Conservation (phyloP, 2,888 invertebrate genomes). For the Busseola fusca region DNA sequence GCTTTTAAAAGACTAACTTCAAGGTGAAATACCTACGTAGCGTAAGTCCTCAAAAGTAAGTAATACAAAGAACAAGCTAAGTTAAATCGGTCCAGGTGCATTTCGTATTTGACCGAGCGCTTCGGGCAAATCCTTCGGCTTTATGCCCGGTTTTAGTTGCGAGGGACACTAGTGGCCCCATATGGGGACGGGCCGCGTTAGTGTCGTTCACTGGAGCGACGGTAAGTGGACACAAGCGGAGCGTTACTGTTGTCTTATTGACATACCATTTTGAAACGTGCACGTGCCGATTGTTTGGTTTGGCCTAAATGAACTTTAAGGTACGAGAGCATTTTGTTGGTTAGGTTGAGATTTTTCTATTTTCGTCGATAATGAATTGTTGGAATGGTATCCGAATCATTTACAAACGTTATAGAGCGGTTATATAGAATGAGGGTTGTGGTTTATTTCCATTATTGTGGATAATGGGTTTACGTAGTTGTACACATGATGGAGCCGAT, state of each 20-base stretch:
- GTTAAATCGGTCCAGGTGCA: slow-evolving; percentile 58
- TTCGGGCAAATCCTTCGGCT: slow-evolving; percentile 60
- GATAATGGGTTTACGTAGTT: background rate
- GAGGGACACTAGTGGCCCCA: slow-evolving; percentile 48
- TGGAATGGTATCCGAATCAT: background rate
- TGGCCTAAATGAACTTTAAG: slow-evolving; percentile 44
- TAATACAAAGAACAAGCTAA: slow-evolving; percentile 55
- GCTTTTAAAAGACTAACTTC: background rate
- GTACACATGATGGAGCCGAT: background rate
- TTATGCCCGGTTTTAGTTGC: slow-evolving; percentile 59
- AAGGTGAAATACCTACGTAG: slow-evolving; percentile 1
- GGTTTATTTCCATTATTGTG: background rate
- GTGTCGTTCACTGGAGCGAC: slow-evolving; percentile 57
- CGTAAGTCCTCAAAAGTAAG: slow-evolving; percentile 49
- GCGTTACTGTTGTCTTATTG: slow-evolving; percentile 60
- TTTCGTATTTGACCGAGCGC: slow-evolving; percentile 56
- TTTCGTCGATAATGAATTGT: background rate
- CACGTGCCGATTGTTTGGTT: slow-evolving; percentile 37
- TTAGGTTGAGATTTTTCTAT: slow-evolving; percentile 13
- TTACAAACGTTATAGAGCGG: background rate
- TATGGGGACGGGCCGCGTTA: slow-evolving; percentile 50
- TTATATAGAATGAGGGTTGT: background rate
- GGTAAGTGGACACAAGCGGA: slow-evolving; percentile 64
- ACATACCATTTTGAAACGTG: slow-evolving; percentile 64
- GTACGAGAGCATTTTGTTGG: slow-evolving; percentile 23